A percentile compares a stretch with the other conserved stretches of the same genome.
These are phyloP conservation scores for Peromyscus nudipes DNA, from an alignment of 2,797 vertebrate genomes.

Conservation along the genomic window DNA sequence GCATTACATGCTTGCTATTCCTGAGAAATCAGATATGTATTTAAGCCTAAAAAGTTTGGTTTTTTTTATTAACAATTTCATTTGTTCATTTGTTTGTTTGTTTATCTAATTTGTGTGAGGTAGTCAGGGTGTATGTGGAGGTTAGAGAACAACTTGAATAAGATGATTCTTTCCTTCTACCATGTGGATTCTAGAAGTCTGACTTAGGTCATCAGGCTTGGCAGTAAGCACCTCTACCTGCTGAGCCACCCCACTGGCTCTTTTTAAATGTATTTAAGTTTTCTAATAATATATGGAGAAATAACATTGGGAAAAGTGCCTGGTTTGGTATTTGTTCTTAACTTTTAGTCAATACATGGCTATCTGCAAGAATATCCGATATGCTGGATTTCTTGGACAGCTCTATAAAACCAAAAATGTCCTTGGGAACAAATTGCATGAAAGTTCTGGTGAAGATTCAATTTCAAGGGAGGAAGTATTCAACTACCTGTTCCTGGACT, in stretches of 20 bases:
- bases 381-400: conserved; percentile 64
- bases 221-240: background rate
- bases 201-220: background rate
- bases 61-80: background rate
- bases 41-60: conserved; percentile 67
- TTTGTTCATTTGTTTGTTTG: background rate
- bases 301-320: conserved; percentile 61
- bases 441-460: conserved; percentile 69
- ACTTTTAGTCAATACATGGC: conserved; percentile 74
- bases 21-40: conserved; percentile 50
- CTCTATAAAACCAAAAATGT: conserved; percentile 58
- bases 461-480: conserved; percentile 36
- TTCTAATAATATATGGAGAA: conserved; percentile 70
- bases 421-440: conserved; percentile 60
- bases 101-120: background rate
- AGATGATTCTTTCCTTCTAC: background rate
- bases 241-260: background rate
- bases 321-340: conserved; percentile 57
- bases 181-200: background rate
- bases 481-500: background rate
- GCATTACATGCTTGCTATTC: background rate
- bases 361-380: conserved; percentile 53
- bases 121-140: background rate
- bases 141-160: background rate
- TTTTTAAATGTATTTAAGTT: background rate